Percentiles rank a stretch among this genome's conserved stretches.
Evolutionary conservation across 2,797 vertebrate species (phyloP).

Genomic region (Gambelia wislizenii): DNA sequence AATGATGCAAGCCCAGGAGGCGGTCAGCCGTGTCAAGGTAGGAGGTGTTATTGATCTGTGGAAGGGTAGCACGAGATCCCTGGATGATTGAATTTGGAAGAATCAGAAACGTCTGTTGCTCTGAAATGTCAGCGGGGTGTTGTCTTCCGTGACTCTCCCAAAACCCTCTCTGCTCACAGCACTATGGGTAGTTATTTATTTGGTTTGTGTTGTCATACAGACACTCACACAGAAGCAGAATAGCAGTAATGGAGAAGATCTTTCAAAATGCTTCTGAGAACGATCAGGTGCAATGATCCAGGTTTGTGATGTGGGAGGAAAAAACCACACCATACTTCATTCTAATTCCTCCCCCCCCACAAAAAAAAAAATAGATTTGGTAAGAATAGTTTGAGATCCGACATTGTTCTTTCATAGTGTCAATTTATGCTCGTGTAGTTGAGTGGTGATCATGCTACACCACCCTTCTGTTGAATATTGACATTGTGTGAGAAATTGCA

Average conservation of each 20-base stretch:
- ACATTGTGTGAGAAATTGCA: too few species aligned
- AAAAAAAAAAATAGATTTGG: too few species aligned
- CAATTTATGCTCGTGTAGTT: too few species aligned
- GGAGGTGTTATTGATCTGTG: background rate
- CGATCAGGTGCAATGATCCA: background rate
- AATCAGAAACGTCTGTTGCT: background rate
- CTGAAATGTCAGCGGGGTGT: background rate
- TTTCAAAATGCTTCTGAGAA: background rate
- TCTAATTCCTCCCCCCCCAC: too few species aligned
- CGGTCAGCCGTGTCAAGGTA: conserved; percentile 98
- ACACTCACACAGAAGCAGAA: background rate
- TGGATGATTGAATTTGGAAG: background rate
- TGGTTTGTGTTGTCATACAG: background rate
- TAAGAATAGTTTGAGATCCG: too few species aligned
- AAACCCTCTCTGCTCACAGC: background rate
- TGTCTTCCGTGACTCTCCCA: fast-evolving
- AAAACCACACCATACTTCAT: too few species aligned
- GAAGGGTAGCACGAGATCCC: background rate
- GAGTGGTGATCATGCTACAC: too few species aligned
- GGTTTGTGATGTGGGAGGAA: background rate
- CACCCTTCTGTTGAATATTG: too few species aligned
- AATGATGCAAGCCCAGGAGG: conserved; percentile 99
- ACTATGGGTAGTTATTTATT: background rate
- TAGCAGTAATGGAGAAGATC: background rate
- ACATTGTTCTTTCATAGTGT: too few species aligned